Percentiles rank a stretch among this genome's conserved stretches.
phyloP scores from a whole-genome alignment of 2,113 vertebrate genomes.

The Tachysurus vachellii region DNA sequence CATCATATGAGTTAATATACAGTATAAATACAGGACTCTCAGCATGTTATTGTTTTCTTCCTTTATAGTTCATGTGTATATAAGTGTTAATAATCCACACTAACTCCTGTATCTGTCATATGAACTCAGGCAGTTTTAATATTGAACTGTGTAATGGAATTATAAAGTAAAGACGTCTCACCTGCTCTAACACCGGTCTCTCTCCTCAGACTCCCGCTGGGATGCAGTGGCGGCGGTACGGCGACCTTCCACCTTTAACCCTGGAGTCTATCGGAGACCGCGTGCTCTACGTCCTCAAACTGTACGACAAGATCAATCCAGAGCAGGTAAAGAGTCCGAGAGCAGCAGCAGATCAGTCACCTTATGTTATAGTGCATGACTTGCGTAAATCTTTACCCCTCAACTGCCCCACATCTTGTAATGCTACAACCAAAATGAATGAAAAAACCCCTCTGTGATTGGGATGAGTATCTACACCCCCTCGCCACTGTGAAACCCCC shows the following conservation, averaged over 20 bases:
- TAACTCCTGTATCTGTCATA: too few relatives aligned
- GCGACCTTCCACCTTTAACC: conserved; percentile 84
- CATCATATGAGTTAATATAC: too few relatives aligned
- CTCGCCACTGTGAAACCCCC: too few relatives aligned
- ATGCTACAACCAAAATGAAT: neutral
- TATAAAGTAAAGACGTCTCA: neutral
- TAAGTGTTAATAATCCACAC: too few relatives aligned
- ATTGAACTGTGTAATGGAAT: too few relatives aligned
- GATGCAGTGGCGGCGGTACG: conserved; percentile 71
- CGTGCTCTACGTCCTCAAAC: conserved; percentile 92
- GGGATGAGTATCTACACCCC: too few relatives aligned
- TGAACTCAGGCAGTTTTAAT: too few relatives aligned
- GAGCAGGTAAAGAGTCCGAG: conserved; percentile 75
- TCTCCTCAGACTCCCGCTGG: neutral
- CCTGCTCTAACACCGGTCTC: neutral
- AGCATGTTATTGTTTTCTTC: too few relatives aligned
- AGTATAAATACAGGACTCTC: too few relatives aligned
- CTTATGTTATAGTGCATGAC: neutral
- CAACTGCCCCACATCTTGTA: neutral
- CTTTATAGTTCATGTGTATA: too few relatives aligned
- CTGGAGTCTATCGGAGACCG: conserved; percentile 82
- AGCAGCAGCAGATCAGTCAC: neutral
- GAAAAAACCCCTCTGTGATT: too few relatives aligned
- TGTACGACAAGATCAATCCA: conserved; percentile 94
- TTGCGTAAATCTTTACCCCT: neutral